Evolutionary conservation across 2,113 vertebrate genomes (phyloP), one percentile per base, ranked within the genome.

Genomic region (Rhinopithecus roxellana): DNA sequence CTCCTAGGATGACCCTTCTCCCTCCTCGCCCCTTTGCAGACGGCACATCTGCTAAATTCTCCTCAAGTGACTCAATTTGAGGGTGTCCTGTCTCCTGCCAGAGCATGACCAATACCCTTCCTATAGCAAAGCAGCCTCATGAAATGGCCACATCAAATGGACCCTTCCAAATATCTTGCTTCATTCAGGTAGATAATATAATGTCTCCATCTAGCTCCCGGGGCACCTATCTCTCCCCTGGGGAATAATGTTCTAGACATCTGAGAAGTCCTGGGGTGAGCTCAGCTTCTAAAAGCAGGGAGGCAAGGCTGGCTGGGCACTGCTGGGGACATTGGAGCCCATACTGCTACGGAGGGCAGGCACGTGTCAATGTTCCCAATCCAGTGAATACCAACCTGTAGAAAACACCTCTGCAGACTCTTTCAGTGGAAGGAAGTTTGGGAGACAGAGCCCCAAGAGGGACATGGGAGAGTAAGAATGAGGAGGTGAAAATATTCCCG

Each of bases 111-210:
- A 30, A 9, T 2, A 30, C 12, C 22, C 64, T 52, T 5, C 74
- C 80, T 78, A 59, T 6, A 14, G 27, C 61, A 6, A 43, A 70
- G 8, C 12, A 67, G 40, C 32, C n/a, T 6, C 1, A 0, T 2
- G 11, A 27, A 11, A 35, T 0, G 12, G 27, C n/a, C 38, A 1
- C 5, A 12, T 45, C 50, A 1, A 3, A 10, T 0, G n/a, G 45
- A 59, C 25, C 40, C 64, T 23, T 25, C 0, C 0, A 32, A 40
- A 11, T 0, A 12, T 4, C 84, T 72, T 1, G 20, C n/a, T 38
- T 8, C 72, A 27, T 48, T 11, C 3, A 0, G 12, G 12, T 11
- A 5, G 1, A 3, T 0, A 18, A 25, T 1, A 0, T 22, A 27
- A 0, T 16, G 32, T 16, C 83, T 80, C 80, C 8, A 2, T 5